Base-by-base conservation (phyloP, 2,113 vertebrate species). In the Neodon shergylaensis region DNA sequence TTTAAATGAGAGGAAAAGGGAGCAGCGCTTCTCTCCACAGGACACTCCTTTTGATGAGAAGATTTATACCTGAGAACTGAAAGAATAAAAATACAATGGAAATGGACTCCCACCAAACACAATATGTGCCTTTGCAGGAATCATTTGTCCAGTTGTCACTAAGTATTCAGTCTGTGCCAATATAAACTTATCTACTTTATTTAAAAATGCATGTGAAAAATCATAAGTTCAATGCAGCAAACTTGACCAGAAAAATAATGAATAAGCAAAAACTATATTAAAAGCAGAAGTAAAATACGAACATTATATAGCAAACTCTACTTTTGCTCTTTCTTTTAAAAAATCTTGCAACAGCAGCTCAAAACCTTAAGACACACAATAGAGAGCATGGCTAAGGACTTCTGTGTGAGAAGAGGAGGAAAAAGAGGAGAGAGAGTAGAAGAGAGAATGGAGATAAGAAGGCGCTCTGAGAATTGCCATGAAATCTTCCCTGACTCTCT, bases 1-100 rank as follows among this genome's bases (percentile, higher is more conserved):
- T 96, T 92, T 77, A 91, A 94, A 86, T 72, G 17, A 95, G 52
- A 73, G 61, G 63, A 77, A 81, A 61, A 91, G 16, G 49, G 65
- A 96, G 22, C 36, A 33, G 12, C 3, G 33, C 44, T 84, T 8
- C 49, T 65, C 68, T 76, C 49, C 49, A 86, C 6, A 88, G 68
- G 36, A 87, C 92, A 36, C 3, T 22, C 86, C 52, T 91, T 92
- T 88, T 84, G 63, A 86, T 95, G 86, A 94, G 47, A 96, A 65
- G 83, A 82, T 68, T 92, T 88, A 88, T 42, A 44, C 52, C 78
- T 49, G 44, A 70, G 5, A 91, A 93, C 5, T 24, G 39, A 8
- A 94, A 91, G 58, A 49, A 95, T 73, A 94, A n/a, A 76, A 86
- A 88, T 92, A 63, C 77, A 92, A 88, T 21, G 0, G 12, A 82